Conservation (phyloP, 2,888 invertebrate species). For the Scaptomyza cyrtandrae region DNA sequence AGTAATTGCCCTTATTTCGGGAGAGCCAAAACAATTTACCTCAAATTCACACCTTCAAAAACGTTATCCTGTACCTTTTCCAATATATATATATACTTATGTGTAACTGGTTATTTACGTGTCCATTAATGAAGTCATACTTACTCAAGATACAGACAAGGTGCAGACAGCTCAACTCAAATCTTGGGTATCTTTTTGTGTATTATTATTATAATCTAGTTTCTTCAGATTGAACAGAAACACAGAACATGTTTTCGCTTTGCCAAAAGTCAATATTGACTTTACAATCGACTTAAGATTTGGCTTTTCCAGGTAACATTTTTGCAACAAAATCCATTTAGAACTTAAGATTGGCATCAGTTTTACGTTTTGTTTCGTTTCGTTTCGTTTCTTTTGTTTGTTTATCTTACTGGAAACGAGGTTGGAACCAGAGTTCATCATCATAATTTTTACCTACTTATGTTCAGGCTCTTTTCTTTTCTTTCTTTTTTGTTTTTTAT, state of each 20-base stretch:
- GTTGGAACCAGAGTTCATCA: background rate
- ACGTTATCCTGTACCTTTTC: slow-evolving; percentile 9
- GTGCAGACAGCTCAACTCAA: slow-evolving; percentile 37
- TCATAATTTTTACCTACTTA: slow-evolving; percentile 21
- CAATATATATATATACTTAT: no score
- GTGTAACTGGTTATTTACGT: background rate
- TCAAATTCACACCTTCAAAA: slow-evolving; percentile 69
- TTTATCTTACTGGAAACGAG: slow-evolving; percentile 13
- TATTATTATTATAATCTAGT: slow-evolving; percentile 72
- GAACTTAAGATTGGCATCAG: slow-evolving; percentile 41
- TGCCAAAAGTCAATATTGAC: slow-evolving; percentile 80
- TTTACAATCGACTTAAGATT: slow-evolving; percentile 72
- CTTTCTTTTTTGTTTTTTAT: slow-evolving; percentile 14
- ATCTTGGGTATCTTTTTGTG: slow-evolving; percentile 11
- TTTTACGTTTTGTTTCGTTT: background rate
- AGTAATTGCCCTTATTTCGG: slow-evolving; percentile 59
- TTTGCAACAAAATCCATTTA: slow-evolving; percentile 46
- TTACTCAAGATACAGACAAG: slow-evolving; percentile 2
- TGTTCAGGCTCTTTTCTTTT: background rate
- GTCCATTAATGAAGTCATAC: slow-evolving; percentile 59
- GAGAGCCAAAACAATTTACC: slow-evolving; percentile 48
- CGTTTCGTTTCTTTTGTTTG: background rate
- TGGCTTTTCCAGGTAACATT: slow-evolving; percentile 48
- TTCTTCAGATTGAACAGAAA: slow-evolving; percentile 22
- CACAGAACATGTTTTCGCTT: slow-evolving; percentile 18